Conservation (phyloP, 2,113 vertebrate species). For the Merops nubicus region DNA sequence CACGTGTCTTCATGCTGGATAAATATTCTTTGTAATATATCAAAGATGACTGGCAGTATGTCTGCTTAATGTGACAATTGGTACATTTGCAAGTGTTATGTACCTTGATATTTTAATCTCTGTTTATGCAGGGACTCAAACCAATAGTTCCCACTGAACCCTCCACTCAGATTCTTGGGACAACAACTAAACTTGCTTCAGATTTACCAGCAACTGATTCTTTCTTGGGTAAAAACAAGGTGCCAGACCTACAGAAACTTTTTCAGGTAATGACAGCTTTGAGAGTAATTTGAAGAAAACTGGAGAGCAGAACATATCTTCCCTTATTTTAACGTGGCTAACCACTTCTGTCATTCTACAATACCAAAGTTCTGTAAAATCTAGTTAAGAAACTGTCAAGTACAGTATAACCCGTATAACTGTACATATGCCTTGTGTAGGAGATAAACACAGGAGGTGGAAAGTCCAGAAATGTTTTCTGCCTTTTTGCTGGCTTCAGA, state of each 20-base stretch:
- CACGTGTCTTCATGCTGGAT: neutral
- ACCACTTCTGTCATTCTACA: neutral
- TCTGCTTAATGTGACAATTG: neutral
- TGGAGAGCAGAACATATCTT: neutral
- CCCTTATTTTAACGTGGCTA: neutral
- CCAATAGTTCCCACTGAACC: constrained; percentile 77
- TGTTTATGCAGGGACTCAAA: constrained; percentile 84
- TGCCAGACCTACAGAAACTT: constrained; percentile 87
- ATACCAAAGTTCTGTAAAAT: neutral
- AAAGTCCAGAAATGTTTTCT: neutral
- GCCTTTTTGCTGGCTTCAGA: neutral
- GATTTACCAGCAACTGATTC: constrained; percentile 64
- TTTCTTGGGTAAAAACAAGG: constrained; percentile 81
- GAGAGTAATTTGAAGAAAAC: constrained; percentile 1
- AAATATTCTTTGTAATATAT: neutral
- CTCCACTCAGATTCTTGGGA: constrained; percentile 82
- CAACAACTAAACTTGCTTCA: constrained; percentile 82
- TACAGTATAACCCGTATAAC: neutral
- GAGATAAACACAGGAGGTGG: neutral
- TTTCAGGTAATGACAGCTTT: constrained; percentile 85
- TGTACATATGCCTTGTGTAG: neutral
- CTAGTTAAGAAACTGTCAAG: neutral
- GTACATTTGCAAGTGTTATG: neutral
- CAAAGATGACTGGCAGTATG: neutral
- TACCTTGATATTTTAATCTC: constrained; percentile 48